Conservation (phyloP, 2,113 vertebrate genomes). For the Triplophysa tibetana region DNA sequence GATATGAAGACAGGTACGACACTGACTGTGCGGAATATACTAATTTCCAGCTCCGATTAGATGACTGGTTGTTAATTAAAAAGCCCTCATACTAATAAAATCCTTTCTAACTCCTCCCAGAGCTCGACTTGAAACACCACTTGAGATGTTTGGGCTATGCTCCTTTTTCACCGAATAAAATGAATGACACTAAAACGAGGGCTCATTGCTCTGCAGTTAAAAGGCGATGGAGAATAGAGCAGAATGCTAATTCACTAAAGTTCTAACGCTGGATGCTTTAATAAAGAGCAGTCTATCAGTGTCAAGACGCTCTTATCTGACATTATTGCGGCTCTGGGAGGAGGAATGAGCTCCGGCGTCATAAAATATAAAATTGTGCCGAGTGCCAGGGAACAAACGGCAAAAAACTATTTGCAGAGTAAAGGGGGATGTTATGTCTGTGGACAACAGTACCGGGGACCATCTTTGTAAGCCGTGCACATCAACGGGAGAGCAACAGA, state of each 20-base stretch:
- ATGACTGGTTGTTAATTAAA: conserved; percentile 56
- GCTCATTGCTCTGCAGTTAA: conserved; percentile 44
- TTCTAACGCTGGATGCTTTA: conserved; percentile 28
- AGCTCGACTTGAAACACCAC: conserved; percentile 48
- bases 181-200: conserved; percentile 46
- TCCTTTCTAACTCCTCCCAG: conserved; percentile 46
- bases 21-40: conserved; percentile 19
- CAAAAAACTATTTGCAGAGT: background rate
- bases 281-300: conserved; percentile 43
- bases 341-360: conserved; percentile 31
- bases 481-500: conserved; percentile 23
- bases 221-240: conserved; percentile 35
- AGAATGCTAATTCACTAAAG: conserved; percentile 46
- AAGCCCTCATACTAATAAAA: conserved; percentile 53
- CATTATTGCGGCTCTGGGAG: conserved; percentile 43
- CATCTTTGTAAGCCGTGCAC: conserved; percentile 8
- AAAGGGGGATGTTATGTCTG: conserved; percentile 13
- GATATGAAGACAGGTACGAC: conserved; percentile 35
- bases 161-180: conserved; percentile 55
- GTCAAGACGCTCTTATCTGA: conserved; percentile 47
- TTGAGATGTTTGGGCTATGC: conserved; percentile 44
- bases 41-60: conserved; percentile 21
- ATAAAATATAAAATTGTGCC: conserved; percentile 28
- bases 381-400: background rate
- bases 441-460: background rate